Evolutionary conservation across 1,140 invertebrate genomes (phyloP).

Genomic region (Oryctes rhinoceros): DNA sequence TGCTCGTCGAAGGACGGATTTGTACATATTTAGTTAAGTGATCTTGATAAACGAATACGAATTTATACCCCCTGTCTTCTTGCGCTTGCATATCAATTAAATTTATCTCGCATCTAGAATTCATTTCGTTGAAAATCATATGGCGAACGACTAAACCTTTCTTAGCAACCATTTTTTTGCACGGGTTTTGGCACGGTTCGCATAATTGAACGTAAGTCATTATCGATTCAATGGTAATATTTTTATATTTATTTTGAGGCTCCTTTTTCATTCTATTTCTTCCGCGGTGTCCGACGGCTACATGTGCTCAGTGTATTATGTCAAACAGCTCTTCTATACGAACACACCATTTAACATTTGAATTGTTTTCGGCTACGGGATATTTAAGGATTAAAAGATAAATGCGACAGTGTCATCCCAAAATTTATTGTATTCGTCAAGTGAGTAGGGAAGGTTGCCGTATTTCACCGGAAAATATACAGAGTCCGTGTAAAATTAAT

Average conservation of each 20-base stretch:
- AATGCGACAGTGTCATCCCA: too few relatives aligned
- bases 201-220: constrained; percentile 16
- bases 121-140: constrained; percentile 11
- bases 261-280: constrained; percentile 22
- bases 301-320: constrained; percentile 5
- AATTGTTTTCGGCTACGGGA: too few relatives aligned
- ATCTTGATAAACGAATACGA: too few relatives aligned
- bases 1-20: too few relatives aligned
- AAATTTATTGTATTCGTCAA: too few relatives aligned
- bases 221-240: constrained; percentile 36
- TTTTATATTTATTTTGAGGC: constrained; percentile 26
- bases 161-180: constrained; percentile 6
- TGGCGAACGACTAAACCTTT: constrained; percentile 39
- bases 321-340: neutral
- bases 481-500: too few relatives aligned
- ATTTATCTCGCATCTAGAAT: constrained; percentile 58
- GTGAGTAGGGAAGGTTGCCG: too few relatives aligned
- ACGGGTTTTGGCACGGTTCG: constrained; percentile 20
- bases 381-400: too few relatives aligned
- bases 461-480: too few relatives aligned
- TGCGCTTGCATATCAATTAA: constrained; percentile 61
- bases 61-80: constrained; percentile 58
- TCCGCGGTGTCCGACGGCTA: constrained; percentile 4
- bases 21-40: too few relatives aligned
- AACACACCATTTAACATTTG: too few relatives aligned